Base-by-base conservation (phyloP, 2,113 vertebrate species). In the Ctenodactylus gundi region DNA sequence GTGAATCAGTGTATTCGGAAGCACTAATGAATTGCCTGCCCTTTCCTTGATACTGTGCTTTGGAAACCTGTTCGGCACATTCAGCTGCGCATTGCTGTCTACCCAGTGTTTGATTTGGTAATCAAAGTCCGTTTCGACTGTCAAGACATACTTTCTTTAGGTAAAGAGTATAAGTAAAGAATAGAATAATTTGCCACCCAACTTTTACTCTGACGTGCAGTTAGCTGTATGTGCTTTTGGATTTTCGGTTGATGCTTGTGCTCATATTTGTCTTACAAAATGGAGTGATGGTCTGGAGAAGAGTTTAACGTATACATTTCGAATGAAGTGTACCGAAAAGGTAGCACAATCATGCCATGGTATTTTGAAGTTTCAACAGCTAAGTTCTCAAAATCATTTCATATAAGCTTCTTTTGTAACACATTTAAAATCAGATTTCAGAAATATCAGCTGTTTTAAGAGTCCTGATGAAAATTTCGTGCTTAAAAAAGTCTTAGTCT, bases 401-500 rank as follows among this genome's bases (percentile, higher is more conserved):
- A 58, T 27, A 21, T 21, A 88, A 81, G 53, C n/a, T 91, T 58
- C 81, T 94, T 90, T 75, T 55, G 55, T 39, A 80, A 65, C 46
- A 78, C 2, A 27, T 57, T 77, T 90, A 77, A 72, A 92, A 29
- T 44, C 78, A 92, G 78, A 86, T 94, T 92, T 97, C 80, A 4
- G 91, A 88, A 39, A 72, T 80, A 95, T 41, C 25, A 70, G 46
- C 89, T 80, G 49, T 97, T 97, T 95, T 80, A 91, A 97, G 60
- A 94, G 46, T 84, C 1, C 2, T 73, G 91, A 76, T 96, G 93
- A 90, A 97, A 97, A 97, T 84, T 92, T 57, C 70, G 60, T 85
- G 36, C 83, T 96, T 97, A 68, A 94, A 88, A 94, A 88, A 92
- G 75, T 95, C 60, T 94, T 93, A 90, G 81, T 97, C 97, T 97